Percentiles rank a stretch among this genome's conserved stretches.
phyloP scores from a whole-genome alignment of 1,140 invertebrate species.

The Bombus huntii region DNA sequence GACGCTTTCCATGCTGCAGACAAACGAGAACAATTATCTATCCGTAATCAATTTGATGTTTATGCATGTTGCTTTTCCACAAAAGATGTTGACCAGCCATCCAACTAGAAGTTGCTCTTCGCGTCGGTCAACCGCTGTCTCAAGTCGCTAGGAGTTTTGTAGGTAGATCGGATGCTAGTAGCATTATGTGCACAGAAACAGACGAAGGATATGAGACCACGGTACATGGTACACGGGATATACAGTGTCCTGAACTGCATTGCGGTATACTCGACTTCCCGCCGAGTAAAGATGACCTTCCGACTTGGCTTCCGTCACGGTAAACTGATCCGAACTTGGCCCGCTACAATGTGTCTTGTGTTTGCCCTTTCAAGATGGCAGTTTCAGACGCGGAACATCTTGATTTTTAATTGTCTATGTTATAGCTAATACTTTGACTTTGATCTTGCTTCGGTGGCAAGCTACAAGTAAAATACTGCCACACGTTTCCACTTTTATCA shows the following conservation, averaged over 20 bases:
- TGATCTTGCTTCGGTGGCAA: neutral
- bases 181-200: conserved; percentile 63
- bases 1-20: neutral
- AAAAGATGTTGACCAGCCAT: neutral
- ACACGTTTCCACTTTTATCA: neutral
- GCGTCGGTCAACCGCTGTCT: conserved; percentile 5
- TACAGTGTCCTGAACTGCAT: conserved; percentile 71
- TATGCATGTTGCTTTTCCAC: too few relatives aligned
- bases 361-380: neutral
- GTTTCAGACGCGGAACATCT: neutral
- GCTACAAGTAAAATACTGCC: neutral
- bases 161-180: conserved; percentile 54
- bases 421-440: neutral
- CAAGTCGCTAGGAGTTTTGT: conserved; percentile 2
- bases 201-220: conserved; percentile 65
- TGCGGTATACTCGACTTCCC: conserved; percentile 73
- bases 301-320: conserved; percentile 43
- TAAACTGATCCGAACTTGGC: conserved; percentile 27
- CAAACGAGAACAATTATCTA: neutral
- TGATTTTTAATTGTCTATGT: neutral
- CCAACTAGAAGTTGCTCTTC: neutral
- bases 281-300: conserved; percentile 71
- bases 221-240: conserved; percentile 55
- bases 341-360: conserved; percentile 3
- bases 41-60: neutral